Base-by-base conservation (phyloP, 2,797 vertebrate species). In the Chloroceryle inda region DNA sequence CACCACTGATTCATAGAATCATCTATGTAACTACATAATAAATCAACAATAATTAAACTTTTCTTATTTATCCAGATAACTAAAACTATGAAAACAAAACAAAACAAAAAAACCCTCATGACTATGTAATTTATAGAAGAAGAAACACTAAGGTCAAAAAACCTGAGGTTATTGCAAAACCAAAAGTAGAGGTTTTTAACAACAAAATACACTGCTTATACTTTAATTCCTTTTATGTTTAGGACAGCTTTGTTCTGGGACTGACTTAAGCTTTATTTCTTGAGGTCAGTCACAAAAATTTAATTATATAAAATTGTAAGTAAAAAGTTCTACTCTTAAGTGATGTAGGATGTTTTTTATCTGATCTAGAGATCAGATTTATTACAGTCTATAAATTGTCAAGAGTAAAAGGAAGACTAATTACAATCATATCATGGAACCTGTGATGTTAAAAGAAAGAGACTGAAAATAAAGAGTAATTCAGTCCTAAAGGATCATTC, bases 281-380 rank as follows among this genome's bases (percentile, higher is more conserved):
- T 2, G 13, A 89, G 45, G 38, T 92, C 63, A 88, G 12, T 53
- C 27, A 71, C 49, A 11, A 78, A n/a, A 76, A 74, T 74, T 26
- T 26, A 89, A 78, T 69, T 67, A 17, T 17, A 33, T 23, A 42
- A 88, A 78, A 83, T 20, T 40, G 11, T n/a, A 9, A 63, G 7
- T 42, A 31, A 87, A 87, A 88, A 21, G 5, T 75, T 83, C 56
- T 61, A 37, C 18, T 61, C 33, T 74, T 85, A 72, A 80, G 6
- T 52, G 7, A 56, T 81, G 26, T 17, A 76, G 7, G 17, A 58
- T 35, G 56, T 37, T 61, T n/a, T 22, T 73, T n/a, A 63, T 77
- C 58, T 64, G n/a, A 89, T 95, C 56, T 82, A 55, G 22, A 83
- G 13, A 92, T 83, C 68, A 71, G 19, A 64, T 88, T 97, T 92